Evolutionary conservation across 2,888 invertebrate species (phyloP), one percentile per base, ranked within the genome.

Genomic region (Leucoma salicis): DNA sequence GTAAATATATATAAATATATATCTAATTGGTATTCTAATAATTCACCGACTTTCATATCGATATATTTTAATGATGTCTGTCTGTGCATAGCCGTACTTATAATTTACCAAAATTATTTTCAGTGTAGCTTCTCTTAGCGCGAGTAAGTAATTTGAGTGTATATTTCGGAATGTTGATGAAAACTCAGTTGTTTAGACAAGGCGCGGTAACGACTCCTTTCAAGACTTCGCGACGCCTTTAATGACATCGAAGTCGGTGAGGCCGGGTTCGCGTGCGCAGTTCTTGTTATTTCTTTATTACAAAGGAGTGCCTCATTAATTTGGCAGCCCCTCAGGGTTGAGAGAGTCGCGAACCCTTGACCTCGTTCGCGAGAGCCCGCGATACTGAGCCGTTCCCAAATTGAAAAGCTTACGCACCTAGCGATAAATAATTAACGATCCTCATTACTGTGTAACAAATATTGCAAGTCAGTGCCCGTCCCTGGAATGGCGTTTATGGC

Each of bases 281-380:
- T 85, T 86, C 90, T 90, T 90, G 89, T 90, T 89, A 88, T 89
- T 87, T 90, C 88, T 90, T 90, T 90, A 90, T 90, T 88, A 90
- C 90, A 90, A 90, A 90, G 87, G 86, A 89, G 88, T 88, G 81
- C 82, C 90, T 90, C 90, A 90, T 90, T 90, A 90, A 90, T 90
- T 90, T 90, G 89, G 88, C 80, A 86, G 74, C 85, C 88, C 86
- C 89, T 89, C 79, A 82, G 84, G 86, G 82, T 83, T 83, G 84
- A 80, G 78, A 78, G 82, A 79, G 81, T 80, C 78, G 80, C 78
- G 82, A 85, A 84, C 87, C 84, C 90, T 89, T 88, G 89, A 88
- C 89, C 88, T 82, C 81, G 79, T 83, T 83, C 78, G 75, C 72
- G 73, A 78, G 81, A 74, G 79, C 77, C 73, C 78, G 75, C 78